Conservation (phyloP, 2,113 vertebrate genomes). For the Brachyistius frenatus region DNA sequence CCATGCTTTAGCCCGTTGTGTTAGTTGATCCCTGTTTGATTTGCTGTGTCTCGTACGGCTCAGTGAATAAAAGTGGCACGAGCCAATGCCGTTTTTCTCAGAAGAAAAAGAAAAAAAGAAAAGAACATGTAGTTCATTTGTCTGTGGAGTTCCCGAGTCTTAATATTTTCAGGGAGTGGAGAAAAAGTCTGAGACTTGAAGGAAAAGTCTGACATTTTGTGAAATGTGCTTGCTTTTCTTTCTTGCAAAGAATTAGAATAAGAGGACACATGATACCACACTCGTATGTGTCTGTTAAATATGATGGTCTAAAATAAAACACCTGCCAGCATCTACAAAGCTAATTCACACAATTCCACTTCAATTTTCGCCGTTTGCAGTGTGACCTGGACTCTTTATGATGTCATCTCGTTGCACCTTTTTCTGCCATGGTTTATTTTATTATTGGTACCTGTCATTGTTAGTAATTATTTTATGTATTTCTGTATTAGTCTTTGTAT, state of each 20-base stretch:
- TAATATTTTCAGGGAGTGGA: slow-evolving; percentile 65
- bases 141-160: slow-evolving; percentile 65
- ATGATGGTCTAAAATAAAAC: background rate
- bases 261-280: background rate
- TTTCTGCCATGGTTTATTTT: too few relatives aligned
- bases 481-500: too few relatives aligned
- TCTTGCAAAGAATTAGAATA: background rate
- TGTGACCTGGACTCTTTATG: background rate
- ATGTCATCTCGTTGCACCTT: too few relatives aligned
- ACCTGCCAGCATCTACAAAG: too few relatives aligned
- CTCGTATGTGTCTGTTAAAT: background rate
- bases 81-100: slow-evolving; percentile 51
- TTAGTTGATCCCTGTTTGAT: slow-evolving; percentile 59
- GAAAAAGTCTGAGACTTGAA: slow-evolving; percentile 52
- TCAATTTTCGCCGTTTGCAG: too few relatives aligned
- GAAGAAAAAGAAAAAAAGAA: background rate
- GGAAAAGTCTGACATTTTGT: slow-evolving; percentile 8
- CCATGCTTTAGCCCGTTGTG: slow-evolving; percentile 55
- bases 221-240: background rate
- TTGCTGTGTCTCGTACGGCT: slow-evolving; percentile 58
- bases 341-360: too few relatives aligned
- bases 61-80: slow-evolving; percentile 43
- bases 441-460: too few relatives aligned
- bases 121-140: slow-evolving; percentile 39
- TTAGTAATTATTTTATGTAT: too few relatives aligned